Conservation (phyloP, 2,888 invertebrate species). For the Timema podura region DNA sequence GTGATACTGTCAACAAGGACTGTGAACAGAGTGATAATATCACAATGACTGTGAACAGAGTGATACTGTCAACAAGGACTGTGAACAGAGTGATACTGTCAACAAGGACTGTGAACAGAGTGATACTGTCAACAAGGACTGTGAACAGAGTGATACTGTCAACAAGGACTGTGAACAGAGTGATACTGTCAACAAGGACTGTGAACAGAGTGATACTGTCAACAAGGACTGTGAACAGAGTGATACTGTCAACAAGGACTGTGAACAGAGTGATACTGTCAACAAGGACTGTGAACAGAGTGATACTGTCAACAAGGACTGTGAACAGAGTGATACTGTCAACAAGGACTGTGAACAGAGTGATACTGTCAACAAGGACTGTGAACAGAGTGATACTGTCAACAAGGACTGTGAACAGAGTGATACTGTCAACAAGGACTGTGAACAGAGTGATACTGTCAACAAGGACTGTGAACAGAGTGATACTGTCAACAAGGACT, state of each 20-base stretch:
- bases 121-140: not conserved
- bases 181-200: conserved; percentile 48
- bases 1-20: not conserved
- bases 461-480: not conserved
- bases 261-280: too few species aligned
- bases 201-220: conserved; percentile 19
- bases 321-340: conserved; percentile 19
- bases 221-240: not conserved
- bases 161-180: too few species aligned
- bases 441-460: conserved; percentile 19
- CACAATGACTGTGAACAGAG: too few species aligned
- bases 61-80: conserved; percentile 48
- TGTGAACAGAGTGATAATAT: too few species aligned
- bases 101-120: not conserved
- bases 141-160: too few species aligned
- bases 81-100: conserved; percentile 19
- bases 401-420: too few species aligned
- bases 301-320: conserved; percentile 48
- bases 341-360: not conserved
- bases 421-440: conserved; percentile 48
- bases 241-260: not conserved
- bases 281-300: too few species aligned
- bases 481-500: not conserved
- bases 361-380: not conserved
- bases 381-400: too few species aligned